phyloP scores from a whole-genome alignment of 2,797 vertebrate genomes.

The Capromys pilorides region DNA sequence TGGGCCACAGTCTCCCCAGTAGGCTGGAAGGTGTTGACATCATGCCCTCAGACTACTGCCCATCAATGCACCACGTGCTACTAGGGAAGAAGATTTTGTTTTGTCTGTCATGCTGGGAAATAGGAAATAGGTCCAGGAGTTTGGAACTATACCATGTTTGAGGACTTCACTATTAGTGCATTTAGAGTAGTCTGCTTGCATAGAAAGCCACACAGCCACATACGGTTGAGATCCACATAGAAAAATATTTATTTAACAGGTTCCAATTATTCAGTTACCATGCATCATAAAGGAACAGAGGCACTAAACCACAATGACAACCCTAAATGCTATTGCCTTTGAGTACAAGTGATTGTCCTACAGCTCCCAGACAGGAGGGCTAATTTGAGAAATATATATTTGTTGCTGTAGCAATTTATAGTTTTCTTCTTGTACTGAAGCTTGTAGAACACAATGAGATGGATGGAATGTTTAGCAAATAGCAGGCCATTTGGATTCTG shows the following conservation, averaged over 20 bases:
- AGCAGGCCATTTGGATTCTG: slow-evolving; percentile 51
- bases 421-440: neutral
- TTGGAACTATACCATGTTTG: too few relatives aligned
- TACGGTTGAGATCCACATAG: slow-evolving; percentile 55
- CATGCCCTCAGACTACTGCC: fast-evolving
- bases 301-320: neutral
- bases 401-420: neutral
- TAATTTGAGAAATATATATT: slow-evolving; percentile 60
- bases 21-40: neutral
- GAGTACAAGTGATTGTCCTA: slow-evolving; percentile 13
- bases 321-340: slow-evolving; percentile 50
- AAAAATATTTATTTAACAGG: slow-evolving; percentile 65
- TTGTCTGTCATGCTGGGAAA: slow-evolving; percentile 9
- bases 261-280: slow-evolving; percentile 43
- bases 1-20: neutral
- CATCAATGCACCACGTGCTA: neutral
- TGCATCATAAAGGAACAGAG: slow-evolving; percentile 37
- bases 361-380: slow-evolving; percentile 4
- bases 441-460: slow-evolving; percentile 34
- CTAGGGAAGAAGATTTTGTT: neutral
- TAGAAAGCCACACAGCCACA: slow-evolving; percentile 48
- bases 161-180: neutral
- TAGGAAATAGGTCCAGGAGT: neutral
- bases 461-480: slow-evolving; percentile 39
- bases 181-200: slow-evolving; percentile 27